Evolutionary conservation across 2,888 invertebrate genomes (phyloP).

Genomic region (Apomyelois bistriatella): DNA sequence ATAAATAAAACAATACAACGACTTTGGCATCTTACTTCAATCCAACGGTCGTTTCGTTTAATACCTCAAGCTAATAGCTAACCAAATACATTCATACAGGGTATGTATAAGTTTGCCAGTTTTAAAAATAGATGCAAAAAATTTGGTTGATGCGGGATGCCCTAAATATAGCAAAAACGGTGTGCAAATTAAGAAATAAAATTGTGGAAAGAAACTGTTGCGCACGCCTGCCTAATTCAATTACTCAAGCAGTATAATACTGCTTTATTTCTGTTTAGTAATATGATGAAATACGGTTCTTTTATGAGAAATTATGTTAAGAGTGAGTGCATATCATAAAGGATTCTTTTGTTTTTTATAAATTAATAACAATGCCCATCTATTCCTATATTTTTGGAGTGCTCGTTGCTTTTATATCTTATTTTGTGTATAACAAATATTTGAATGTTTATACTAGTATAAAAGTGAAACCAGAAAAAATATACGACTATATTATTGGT

Average conservation of each 20-base stretch:
- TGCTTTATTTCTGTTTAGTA: background rate
- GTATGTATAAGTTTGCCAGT: no score
- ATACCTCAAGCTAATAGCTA: no score
- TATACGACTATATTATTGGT: constrained; percentile 72
- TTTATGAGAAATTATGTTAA: background rate
- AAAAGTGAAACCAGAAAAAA: constrained; percentile 52
- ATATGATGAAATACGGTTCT: background rate
- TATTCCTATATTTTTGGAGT: constrained; percentile 51
- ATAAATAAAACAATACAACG: no score
- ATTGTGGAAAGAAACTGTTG: constrained; percentile 24
- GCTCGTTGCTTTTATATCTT: constrained; percentile 50
- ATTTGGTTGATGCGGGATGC: no score
- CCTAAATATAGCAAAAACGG: no score
- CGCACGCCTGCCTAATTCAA: constrained; percentile 59
- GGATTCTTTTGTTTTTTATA: background rate
- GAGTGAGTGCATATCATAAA: background rate
- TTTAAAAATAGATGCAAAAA: no score
- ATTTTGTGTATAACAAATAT: constrained; percentile 59
- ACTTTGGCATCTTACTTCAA: no score
- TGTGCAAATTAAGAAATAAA: constrained; percentile 3
- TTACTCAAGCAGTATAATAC: constrained; percentile 39
- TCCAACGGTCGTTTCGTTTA: no score
- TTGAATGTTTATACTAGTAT: constrained; percentile 50
- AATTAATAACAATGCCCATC: constrained; percentile 46
- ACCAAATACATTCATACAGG: no score